Evolutionary conservation across 2,797 vertebrate genomes (phyloP).

Genomic region (Oreochromis grahami): DNA sequence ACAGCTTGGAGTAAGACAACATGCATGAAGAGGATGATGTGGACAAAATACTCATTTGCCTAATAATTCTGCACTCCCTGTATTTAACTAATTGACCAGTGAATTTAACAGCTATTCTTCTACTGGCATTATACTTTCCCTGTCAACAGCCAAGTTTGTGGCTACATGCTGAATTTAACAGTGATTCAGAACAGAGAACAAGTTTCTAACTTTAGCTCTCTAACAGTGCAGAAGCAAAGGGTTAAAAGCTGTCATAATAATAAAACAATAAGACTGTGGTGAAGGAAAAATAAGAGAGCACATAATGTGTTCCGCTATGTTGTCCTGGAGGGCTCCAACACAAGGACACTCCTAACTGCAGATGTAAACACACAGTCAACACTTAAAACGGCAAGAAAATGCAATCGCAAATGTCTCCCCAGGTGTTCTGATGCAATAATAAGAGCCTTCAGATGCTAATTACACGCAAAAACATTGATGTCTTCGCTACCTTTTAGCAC

Average conservation of each 20-base stretch:
- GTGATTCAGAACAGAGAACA: not conserved
- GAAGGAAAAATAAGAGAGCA: not conserved
- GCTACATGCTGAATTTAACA: not conserved
- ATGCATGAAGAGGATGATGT: too few relatives aligned
- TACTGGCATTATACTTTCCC: not conserved
- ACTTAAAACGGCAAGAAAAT: not conserved
- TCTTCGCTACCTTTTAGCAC: conserved; percentile 12
- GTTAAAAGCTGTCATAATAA: not conserved
- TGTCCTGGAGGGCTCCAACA: not conserved
- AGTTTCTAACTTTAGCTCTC: not conserved
- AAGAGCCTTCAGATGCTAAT: conserved; percentile 3
- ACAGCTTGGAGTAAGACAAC: too few relatives aligned
- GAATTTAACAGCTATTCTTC: not conserved
- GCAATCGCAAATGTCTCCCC: not conserved
- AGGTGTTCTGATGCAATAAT: not conserved
- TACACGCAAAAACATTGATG: not conserved
- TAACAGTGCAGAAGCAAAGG: not conserved
- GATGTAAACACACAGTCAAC: not conserved
- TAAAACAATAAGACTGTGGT: not conserved
- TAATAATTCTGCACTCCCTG: too few relatives aligned
- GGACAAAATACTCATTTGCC: too few relatives aligned
- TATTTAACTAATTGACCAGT: not conserved
- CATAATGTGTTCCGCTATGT: not conserved
- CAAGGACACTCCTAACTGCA: not conserved
- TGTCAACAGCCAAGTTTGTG: not conserved